phyloP scores from a whole-genome alignment of 2,113 vertebrate genomes.

The Podilymbus podiceps region DNA sequence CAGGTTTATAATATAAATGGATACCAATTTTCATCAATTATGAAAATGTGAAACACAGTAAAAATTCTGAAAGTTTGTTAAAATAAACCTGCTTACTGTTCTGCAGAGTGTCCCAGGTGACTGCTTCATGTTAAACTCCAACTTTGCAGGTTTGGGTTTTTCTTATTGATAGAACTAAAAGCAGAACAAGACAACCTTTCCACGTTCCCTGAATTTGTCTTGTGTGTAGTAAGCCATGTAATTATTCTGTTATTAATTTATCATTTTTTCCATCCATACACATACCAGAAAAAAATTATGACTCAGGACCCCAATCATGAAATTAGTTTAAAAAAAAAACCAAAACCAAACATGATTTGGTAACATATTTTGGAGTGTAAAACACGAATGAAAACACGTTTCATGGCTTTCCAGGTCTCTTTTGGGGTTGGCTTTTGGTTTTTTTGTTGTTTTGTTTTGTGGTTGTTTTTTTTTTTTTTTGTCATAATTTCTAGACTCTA shows the following conservation, averaged over 20 bases:
- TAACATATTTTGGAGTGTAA: background rate
- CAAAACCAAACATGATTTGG: background rate
- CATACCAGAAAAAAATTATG: background rate
- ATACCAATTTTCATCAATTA: slow-evolving; percentile 27
- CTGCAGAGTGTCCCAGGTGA: background rate
- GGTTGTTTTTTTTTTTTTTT: background rate
- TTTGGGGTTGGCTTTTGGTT: background rate
- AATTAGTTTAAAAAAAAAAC: background rate
- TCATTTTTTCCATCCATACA: background rate
- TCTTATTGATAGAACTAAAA: background rate
- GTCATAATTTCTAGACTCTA: background rate
- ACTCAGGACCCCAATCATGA: background rate
- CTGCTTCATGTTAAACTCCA: background rate
- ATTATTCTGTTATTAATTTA: background rate
- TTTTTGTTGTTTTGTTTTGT: background rate
- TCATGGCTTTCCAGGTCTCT: background rate
- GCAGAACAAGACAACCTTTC: background rate
- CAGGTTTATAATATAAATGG: slow-evolving; percentile 43
- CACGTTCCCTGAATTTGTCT: background rate
- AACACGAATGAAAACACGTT: background rate
- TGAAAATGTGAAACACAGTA: background rate
- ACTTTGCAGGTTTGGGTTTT: background rate
- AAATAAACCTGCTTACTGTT: background rate
- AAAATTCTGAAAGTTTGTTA: background rate
- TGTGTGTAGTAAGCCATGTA: background rate